Evolutionary conservation across 2,888 invertebrate species (phyloP), one percentile per base, ranked within the genome.

Genomic region (Calliphora vomitoria): DNA sequence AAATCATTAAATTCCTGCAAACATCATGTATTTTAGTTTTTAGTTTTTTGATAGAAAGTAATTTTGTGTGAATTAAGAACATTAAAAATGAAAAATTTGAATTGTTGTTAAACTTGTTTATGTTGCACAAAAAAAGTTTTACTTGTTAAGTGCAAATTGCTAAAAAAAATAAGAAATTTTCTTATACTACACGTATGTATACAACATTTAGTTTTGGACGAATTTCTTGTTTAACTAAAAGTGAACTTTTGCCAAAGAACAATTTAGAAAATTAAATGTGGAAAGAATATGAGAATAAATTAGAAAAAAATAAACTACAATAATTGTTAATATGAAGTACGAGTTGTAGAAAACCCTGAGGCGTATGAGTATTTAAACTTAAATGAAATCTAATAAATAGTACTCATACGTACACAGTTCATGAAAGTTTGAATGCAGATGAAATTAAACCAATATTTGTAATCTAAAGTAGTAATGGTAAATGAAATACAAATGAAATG

Each of bases 141-240:
- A 66, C 60, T 66, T 79, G 66, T 66, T 84, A 66, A 79, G 72
- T 72, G 58, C 66, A 79, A 66, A 50, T 72, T 58, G 38, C 8
- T 3, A 38, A 64, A 31, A 15, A 18, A n/a, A 72, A 18, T 18
- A n/a, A 4, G 44, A 72, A 25, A 47, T 38, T 47, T 64, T 38
- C 35, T 76, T 15, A 4, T 15, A 5, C 44, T 58, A 38, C 50
- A 80, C 50, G 79, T 58, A 35, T 47, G 31, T 35, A 41, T 69
- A n/a, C 20, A 72, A 58, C 13, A 62, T 11, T 79, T 60, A 38
- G 68, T 76, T 64, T 82, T 35, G n/a, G 5, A 41, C 5, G 4
- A 47, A 38, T 35, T 76, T 75, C 44, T 69, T 60, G 35, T 68
- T 82, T 60, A 50, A 58, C 25, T 75, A 44, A 47, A 38, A 15